Evolutionary conservation across 1,140 invertebrate genomes (phyloP), one percentile per base, ranked within the genome.

Genomic region (Stenopsyche tienmushanensis): DNA sequence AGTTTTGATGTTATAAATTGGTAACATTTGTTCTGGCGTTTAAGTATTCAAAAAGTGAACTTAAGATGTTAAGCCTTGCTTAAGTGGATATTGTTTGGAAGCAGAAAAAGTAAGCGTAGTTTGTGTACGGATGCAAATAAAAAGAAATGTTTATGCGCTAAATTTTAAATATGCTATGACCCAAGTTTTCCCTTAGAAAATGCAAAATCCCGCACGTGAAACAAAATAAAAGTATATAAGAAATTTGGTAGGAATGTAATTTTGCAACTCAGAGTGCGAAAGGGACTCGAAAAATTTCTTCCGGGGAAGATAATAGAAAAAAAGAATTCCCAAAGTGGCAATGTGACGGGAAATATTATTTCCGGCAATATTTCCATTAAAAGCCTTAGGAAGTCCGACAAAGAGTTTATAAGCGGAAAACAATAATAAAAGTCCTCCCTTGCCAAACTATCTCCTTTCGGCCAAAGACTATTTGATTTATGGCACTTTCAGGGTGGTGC

Each of bases 401-500:
- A 47, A 47, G 57, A 60, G 57, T 60, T 60, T 60, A 60, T 60
- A 60, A 54, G 39, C 60, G 54, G 66, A 67, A 67, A 67, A 67
- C 66, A 67, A 67, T 67, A 67, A 67, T 67, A 67, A 67, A 67
- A 67, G 66, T 67, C 66, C n/a, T 39, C 54, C 62, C 41, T 39
- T 47, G 54, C 60, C 23, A 58, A 58, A 67, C 26, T 67, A 62
- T 41, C 52, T 29, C 23, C 23, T 34, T 64, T 54, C 41, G 50
- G 50, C 62, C 62, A 67, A 57, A 62, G 60, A 64, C 60, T 63
- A 62, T 58, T 67, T 67, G 66, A 67, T 67, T 67, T 67, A 67
- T 67, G 66, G 45, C 39, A 45, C n/a, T 44, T 25, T 21, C 18
- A 45, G 25, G 26, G 18, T 45, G n/a, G 2, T 26, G 44, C 41